These are phyloP conservation scores for Dendrolimus pini DNA, from an alignment of 2,888 invertebrate genomes.

Conservation along the genomic window DNA sequence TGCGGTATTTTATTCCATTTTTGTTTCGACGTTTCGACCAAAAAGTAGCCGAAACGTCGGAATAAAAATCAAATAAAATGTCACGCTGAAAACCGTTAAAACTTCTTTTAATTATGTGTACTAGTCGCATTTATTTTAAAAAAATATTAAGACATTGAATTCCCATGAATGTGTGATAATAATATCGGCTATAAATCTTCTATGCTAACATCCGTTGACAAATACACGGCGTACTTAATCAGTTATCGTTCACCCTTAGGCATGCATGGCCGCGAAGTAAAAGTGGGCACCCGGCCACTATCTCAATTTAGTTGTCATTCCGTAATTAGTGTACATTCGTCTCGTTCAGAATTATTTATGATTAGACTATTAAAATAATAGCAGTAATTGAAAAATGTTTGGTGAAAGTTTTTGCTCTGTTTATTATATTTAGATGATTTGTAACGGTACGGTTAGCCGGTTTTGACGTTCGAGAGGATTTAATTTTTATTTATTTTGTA, in stretches of 20 bases:
- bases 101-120: too few relatives aligned
- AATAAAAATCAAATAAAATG: too few relatives aligned
- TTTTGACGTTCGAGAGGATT: not conserved
- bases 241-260: not conserved
- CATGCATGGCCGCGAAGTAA: constrained; percentile 6
- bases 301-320: constrained; percentile 39
- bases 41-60: too few relatives aligned
- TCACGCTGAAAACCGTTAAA: too few relatives aligned
- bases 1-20: too few relatives aligned
- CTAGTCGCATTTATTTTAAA: too few relatives aligned
- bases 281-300: constrained; percentile 7
- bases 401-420: constrained; percentile 24
- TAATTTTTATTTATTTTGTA: constrained; percentile 4
- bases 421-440: constrained; percentile 25
- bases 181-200: not conserved
- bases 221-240: not conserved
- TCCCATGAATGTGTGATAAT: not conserved
- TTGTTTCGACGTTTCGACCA: too few relatives aligned
- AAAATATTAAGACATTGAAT: too few relatives aligned
- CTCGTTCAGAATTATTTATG: constrained; percentile 29
- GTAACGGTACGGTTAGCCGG: constrained; percentile 13
- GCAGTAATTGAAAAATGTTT: constrained; percentile 30
- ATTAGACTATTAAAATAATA: constrained; percentile 36
- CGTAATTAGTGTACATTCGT: constrained; percentile 32
- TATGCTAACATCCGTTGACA: not conserved